These are phyloP conservation scores for Lepus townsendii DNA, from an alignment of 2,797 vertebrate species.

Conservation along the genomic window DNA sequence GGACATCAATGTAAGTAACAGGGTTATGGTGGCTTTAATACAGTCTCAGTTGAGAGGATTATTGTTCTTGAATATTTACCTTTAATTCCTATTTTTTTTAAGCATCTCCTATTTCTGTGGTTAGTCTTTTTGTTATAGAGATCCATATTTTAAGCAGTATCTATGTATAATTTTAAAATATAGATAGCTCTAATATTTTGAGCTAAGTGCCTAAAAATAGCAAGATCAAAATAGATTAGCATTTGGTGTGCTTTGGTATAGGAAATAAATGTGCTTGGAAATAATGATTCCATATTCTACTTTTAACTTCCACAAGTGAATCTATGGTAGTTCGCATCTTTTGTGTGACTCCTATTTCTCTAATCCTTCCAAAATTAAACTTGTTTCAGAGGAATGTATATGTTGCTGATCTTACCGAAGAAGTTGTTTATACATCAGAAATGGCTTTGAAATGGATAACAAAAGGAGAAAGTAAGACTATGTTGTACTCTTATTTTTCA, in stretches of 20 bases:
- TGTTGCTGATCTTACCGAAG: conserved; percentile 96
- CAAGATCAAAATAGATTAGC: neutral
- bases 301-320: conserved; percentile 16
- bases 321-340: neutral
- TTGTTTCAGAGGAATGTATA: conserved; percentile 94
- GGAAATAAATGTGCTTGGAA: neutral
- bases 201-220: neutral
- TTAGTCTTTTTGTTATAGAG: neutral
- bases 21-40: neutral
- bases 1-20: conserved; percentile 93
- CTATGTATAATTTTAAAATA: conserved; percentile 37
- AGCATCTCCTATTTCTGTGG: neutral
- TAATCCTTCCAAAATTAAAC: conserved; percentile 59
- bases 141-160: conserved; percentile 21
- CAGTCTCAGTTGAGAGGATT: neutral
- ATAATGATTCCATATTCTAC: neutral
- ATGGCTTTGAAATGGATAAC: conserved; percentile 95
- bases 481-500: neutral
- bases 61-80: neutral
- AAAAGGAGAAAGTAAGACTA: conserved; percentile 96
- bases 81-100: conserved; percentile 32
- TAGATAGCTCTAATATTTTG: neutral
- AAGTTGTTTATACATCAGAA: conserved; percentile 93
- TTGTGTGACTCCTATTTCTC: conserved; percentile 58
- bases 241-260: neutral